phyloP scores from a whole-genome alignment of 2,113 vertebrate species.

The Microcebus griseorufus region DNA sequence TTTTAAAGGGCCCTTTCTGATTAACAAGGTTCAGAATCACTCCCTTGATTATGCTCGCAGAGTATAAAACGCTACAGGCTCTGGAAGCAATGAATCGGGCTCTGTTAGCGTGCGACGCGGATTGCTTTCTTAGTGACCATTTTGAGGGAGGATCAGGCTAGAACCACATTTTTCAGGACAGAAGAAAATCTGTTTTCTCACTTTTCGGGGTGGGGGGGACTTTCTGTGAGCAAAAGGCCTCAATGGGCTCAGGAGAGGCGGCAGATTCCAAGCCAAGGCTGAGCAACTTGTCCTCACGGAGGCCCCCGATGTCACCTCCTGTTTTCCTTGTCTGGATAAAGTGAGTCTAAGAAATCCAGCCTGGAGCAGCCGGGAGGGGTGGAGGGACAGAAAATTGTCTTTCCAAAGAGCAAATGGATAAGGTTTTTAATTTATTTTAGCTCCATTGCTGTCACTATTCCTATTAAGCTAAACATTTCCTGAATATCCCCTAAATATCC shows the following conservation, averaged over 20 bases:
- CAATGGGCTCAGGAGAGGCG: neutral
- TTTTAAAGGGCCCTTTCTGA: conserved; percentile 83
- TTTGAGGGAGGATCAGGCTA: conserved; percentile 45
- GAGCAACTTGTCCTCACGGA: neutral
- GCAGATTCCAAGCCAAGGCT: neutral
- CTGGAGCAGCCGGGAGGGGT: rapidly evolving
- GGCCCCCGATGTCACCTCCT: neutral
- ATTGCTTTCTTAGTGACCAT: conserved; percentile 61
- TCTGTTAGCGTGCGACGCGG: neutral
- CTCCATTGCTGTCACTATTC: neutral
- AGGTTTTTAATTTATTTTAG: neutral
- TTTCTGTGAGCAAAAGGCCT: neutral
- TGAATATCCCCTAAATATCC: neutral
- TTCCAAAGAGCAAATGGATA: neutral
- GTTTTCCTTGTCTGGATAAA: neutral
- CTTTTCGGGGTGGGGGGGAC: neutral
- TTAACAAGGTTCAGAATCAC: conserved; percentile 85
- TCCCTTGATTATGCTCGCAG: conserved; percentile 81
- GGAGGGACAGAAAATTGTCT: neutral
- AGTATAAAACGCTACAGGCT: conserved; percentile 79
- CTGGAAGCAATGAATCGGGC: conserved; percentile 75
- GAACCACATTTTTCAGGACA: conserved; percentile 25
- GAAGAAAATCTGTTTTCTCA: conserved; percentile 1
- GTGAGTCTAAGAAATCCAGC: neutral
- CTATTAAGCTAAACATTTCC: neutral